A percentile compares a stretch with the other conserved stretches of the same genome.
Evolutionary conservation across 2,797 vertebrate genomes (phyloP).

Genomic region (Danio jaintianensis): DNA sequence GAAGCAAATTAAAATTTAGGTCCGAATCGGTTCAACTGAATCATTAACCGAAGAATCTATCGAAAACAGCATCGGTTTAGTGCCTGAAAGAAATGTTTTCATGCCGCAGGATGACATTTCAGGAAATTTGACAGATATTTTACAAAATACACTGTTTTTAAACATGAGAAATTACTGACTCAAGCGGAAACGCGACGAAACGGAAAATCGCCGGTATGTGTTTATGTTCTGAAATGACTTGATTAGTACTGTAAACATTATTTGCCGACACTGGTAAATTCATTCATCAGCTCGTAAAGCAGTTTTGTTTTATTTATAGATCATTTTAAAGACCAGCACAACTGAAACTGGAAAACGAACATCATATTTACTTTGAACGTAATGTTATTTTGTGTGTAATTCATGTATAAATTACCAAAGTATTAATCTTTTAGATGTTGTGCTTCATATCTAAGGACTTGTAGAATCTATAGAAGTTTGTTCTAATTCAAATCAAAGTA

Average conservation of each 20-base stretch:
- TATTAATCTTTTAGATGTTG: neutral
- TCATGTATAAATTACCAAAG: neutral
- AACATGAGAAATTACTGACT: neutral
- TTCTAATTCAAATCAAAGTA: neutral
- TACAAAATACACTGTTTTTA: neutral
- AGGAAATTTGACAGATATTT: neutral
- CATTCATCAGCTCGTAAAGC: neutral
- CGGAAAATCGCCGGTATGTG: slow-evolving; percentile 34
- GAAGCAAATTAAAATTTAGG: neutral
- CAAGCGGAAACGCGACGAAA: neutral
- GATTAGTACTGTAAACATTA: neutral
- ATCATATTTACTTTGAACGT: neutral
- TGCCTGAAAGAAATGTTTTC: slow-evolving; percentile 38
- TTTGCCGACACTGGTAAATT: neutral
- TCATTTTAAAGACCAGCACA: neutral
- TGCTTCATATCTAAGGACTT: neutral
- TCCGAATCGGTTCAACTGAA: neutral
- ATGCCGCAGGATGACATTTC: slow-evolving; percentile 25
- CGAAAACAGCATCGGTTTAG: too few relatives aligned
- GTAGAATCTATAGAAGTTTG: neutral
- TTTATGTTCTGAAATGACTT: neutral
- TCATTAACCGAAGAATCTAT: neutral
- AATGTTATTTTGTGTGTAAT: neutral
- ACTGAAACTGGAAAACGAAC: neutral
- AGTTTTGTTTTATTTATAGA: neutral